phyloP scores from a whole-genome alignment of 1,140 invertebrate species.

The Brachionus angularis region DNA sequence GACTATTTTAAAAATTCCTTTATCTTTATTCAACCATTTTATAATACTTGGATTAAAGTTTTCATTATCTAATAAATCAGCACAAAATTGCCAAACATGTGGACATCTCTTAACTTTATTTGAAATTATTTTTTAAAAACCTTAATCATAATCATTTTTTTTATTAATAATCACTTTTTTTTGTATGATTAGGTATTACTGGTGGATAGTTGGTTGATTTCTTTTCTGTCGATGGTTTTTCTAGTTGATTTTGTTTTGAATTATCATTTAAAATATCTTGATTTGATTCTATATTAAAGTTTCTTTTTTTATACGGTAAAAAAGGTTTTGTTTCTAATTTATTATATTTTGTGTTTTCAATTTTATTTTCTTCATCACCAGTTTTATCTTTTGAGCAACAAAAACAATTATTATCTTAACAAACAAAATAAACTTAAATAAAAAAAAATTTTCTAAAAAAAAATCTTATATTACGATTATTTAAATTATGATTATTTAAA shows the following conservation, averaged over 20 bases:
- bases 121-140: background rate
- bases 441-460: no score
- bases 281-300: slow-evolving; percentile 2
- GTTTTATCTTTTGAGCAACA: no score
- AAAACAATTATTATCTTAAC: no score
- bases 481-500: no score
- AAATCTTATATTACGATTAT: no score
- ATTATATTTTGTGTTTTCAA: background rate
- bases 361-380: background rate
- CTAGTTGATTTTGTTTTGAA: background rate
- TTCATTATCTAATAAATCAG: slow-evolving; percentile 39
- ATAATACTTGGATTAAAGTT: slow-evolving; percentile 36
- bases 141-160: background rate
- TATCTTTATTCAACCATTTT: slow-evolving; percentile 42
- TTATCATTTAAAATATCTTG: background rate
- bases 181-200: slow-evolving; percentile 2
- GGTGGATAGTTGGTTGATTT: background rate
- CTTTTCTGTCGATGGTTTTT: background rate
- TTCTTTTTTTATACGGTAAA: slow-evolving; percentile 38
- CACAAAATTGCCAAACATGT: slow-evolving; percentile 44
- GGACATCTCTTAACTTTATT: slow-evolving; percentile 32
- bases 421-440: no score
- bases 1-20: slow-evolving; percentile 43
- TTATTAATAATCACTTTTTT: slow-evolving; percentile 25
- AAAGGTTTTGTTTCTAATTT: background rate